Evolutionary conservation across 2,113 vertebrate genomes (phyloP).

Genomic region (Agapornis roseicollis): DNA sequence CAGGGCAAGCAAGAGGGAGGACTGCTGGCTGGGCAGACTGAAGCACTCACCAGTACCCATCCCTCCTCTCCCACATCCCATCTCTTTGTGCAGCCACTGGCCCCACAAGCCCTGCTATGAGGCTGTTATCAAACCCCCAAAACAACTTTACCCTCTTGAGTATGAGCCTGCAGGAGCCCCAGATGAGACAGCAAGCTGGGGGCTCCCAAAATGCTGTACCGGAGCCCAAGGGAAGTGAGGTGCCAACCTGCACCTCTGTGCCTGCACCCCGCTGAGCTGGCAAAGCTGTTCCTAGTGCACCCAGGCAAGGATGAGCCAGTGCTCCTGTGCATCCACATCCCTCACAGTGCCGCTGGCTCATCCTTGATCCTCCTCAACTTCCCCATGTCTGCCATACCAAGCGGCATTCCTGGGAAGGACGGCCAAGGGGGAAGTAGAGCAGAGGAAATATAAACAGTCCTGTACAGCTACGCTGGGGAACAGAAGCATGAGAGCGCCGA

Average conservation of each 20-base stretch:
- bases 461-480: slow-evolving; percentile 70
- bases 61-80: not conserved
- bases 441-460: slow-evolving; percentile 74
- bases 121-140: not conserved
- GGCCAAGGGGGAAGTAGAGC: slow-evolving; percentile 2
- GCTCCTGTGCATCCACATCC: not conserved
- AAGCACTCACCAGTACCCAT: not conserved
- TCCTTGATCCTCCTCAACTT: not conserved
- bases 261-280: not conserved
- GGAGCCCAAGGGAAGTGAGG: not conserved
- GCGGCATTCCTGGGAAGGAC: slow-evolving; percentile 19
- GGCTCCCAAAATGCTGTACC: rapidly evolving
- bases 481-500: slow-evolving; percentile 72
- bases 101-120: rapidly evolving
- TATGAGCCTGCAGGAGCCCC: not conserved
- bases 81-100: rapidly evolving
- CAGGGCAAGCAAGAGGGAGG: not conserved
- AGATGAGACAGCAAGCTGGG: not conserved
- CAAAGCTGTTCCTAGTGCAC: not conserved
- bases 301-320: rapidly evolving
- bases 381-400: slow-evolving; percentile 36
- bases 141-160: not conserved
- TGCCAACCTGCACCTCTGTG: not conserved
- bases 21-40: not conserved
- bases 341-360: not conserved